Percentiles rank a stretch among this genome's conserved stretches.
Conservation (phyloP, 2,113 vertebrate species). For the Hemichromis elongatus region DNA sequence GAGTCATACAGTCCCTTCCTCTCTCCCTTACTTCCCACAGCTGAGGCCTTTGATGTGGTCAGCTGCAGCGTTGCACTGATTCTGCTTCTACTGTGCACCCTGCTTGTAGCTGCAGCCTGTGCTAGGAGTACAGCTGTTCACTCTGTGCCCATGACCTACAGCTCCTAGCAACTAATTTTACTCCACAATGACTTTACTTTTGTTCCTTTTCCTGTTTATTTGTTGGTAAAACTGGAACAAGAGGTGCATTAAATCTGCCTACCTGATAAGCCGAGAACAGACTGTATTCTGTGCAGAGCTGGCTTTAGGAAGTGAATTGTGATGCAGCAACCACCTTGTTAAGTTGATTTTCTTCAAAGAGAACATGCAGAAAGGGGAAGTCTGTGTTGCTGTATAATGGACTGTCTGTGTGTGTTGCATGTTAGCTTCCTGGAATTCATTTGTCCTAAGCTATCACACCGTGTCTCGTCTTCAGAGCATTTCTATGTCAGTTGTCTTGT, state of each 20-base stretch:
- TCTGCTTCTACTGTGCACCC: slow-evolving; percentile 3
- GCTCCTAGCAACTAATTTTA: background rate
- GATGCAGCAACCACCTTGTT: background rate
- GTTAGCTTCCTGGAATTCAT: background rate
- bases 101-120: background rate
- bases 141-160: slow-evolving; percentile 14
- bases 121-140: slow-evolving; percentile 40
- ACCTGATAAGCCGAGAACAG: background rate
- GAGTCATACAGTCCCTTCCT: background rate
- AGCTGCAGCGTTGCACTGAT: slow-evolving; percentile 16
- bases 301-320: background rate
- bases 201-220: background rate
- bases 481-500: background rate
- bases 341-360: slow-evolving; percentile 9
- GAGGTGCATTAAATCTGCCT: background rate
- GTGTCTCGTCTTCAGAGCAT: background rate
- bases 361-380: background rate
- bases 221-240: background rate
- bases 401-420: background rate
- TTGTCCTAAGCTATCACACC: background rate
- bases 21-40: slow-evolving; percentile 20
- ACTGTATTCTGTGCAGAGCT: background rate
- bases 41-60: slow-evolving; percentile 45
- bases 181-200: background rate
- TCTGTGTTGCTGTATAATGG: background rate